phyloP scores from a whole-genome alignment of 2,113 vertebrate species.

The Hemibagrus wyckioides region DNA sequence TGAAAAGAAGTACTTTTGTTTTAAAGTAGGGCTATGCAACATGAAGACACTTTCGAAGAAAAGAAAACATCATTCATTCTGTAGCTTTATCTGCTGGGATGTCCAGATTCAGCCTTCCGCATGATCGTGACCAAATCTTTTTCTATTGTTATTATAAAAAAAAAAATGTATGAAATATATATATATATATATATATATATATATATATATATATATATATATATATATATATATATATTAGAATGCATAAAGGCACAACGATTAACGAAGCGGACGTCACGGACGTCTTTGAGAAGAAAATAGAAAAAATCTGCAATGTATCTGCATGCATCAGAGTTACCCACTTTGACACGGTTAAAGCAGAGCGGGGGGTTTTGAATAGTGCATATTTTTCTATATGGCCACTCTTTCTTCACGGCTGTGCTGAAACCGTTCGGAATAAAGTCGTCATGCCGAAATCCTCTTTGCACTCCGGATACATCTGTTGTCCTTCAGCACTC shows the following conservation, averaged over 20 bases:
- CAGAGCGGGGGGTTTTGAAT: conserved; percentile 41
- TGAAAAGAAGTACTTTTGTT: conserved; percentile 43
- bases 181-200: conserved; percentile 64
- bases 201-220: conserved; percentile 55
- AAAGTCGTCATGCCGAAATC: conserved; percentile 38
- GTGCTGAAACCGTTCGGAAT: conserved; percentile 10
- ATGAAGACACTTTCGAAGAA: conserved; percentile 71
- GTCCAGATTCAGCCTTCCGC: conserved; percentile 81
- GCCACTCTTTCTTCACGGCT: background rate
- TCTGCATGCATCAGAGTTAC: conserved; percentile 74
- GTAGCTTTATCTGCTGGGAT: conserved; percentile 81
- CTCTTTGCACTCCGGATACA: conserved; percentile 54
- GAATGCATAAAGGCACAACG: conserved; percentile 71
- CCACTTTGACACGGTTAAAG: conserved; percentile 56
- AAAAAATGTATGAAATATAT: conserved; percentile 54
- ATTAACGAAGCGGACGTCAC: conserved; percentile 60
- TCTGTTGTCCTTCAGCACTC: conserved; percentile 40
- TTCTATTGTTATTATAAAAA: conserved; percentile 72
- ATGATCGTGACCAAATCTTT: conserved; percentile 93
- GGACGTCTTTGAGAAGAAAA: conserved; percentile 54
- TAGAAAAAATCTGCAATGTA: conserved; percentile 64
- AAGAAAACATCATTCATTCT: conserved; percentile 66
- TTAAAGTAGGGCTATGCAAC: conserved; percentile 87
- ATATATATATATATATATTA: conserved; percentile 55
- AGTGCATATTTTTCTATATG: conserved; percentile 49